Base-by-base conservation (phyloP, 2,797 vertebrate species). In the Nannoperca australis region DNA sequence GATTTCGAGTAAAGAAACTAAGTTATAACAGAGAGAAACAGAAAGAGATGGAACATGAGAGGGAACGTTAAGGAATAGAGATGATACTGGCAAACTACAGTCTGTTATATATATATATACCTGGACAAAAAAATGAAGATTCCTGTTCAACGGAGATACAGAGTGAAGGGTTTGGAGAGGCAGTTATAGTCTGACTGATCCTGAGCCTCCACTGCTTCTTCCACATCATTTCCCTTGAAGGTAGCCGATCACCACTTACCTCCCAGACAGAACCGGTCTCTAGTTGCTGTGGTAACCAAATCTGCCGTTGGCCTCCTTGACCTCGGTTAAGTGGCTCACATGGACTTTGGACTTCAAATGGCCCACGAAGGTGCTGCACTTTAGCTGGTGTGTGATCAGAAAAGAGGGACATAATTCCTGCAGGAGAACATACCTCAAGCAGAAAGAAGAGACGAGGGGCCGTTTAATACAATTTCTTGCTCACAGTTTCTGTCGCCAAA, bases 201-300 rank as follows among this genome's bases (percentile, higher is more conserved):
- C 55, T 11, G 53, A 78, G 64, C 51, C 70, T 73, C 70, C 47
- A 4, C 61, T 71, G 53, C 68, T 76, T 82, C 72, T 78, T 81
- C 70, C 80, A 47, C 79, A 66, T 82, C 78, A 82, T 82, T 75
- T 78, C 77, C 42, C 53, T 60, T 54, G 17, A 82, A 85, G 56
- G 56, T 55, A 85, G 65, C 60, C 11, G 34, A 81, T 86, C 76
- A 30, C 69, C 49, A 15, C 73, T 71, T 75, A 90, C 81, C 83
- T 53, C 77, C 70, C 73, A 12, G 61, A 55, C 71, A 73, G 61
- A 82, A 83, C 47, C 11, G 12, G 64, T 56, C 59, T 77, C 70
- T 50, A 27, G 89, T 91, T 89, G 80, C 88, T 75, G 80, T 86
- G 80, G 85, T 73, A 89, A 89, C 82, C 55, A 81, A 86, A 67